Base-by-base conservation (phyloP, 2,113 vertebrate species). In the Stigmatopora argus region DNA sequence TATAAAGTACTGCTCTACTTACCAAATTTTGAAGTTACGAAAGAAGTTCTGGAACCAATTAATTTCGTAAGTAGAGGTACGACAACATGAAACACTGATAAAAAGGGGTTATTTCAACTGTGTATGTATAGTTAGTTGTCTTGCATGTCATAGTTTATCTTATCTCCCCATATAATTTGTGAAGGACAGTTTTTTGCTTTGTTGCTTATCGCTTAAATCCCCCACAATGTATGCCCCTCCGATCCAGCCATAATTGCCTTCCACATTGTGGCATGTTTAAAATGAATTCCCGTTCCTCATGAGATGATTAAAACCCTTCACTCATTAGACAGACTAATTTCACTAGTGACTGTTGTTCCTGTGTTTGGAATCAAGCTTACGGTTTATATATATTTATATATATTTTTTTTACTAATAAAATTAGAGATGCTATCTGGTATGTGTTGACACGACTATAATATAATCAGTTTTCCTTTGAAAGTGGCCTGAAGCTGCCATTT, bases 381-480 rank as follows among this genome's bases (percentile, higher is more conserved):
- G 2, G 49, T 19, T 48, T 48, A 57, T 57, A 10, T 12, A 56
- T 23, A n/a, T 21, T 7, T 62, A 45, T 10, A 15, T 62, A 14
- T 62, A 14, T 46, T 38, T 59, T 61, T 47, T 23, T 21, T 62
- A 17, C 0, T 11, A 31, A 57, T 23, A 31, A 0, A 34, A 17
- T 38, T 38, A 7, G 35, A 38, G 35, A 5, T 0, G 7, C 35
- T 58, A 11, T 14, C n/a, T 31, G 31, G 7, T 35, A 60, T 4
- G 31, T 17, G 11, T 9, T 19, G 14, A 41, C 35, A 13, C 21
- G 3, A 10, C 1, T 19, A 41, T 2, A 21, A 5, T 46, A 8
- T 75, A 77, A 23, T 48, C 31, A n/a, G 46, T 66, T 70, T 67
- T 68, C 9, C 69, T 66, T 65, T 64, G 45, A 8, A 21, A 65